phyloP scores from a whole-genome alignment of 2,113 vertebrate species.

The Mesoclemmys tuberculata region DNA sequence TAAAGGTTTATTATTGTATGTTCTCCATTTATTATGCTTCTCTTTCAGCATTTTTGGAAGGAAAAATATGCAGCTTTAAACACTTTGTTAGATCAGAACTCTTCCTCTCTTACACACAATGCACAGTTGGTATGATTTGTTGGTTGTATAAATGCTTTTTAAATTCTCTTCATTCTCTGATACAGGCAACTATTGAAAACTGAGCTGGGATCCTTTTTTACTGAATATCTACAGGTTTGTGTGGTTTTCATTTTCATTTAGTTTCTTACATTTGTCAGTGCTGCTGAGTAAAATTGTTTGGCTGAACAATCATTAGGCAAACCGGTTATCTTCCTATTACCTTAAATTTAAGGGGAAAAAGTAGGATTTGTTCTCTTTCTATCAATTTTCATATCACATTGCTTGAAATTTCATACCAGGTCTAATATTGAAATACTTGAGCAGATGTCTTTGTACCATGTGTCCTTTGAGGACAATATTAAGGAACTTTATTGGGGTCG shows the following conservation, averaged over 20 bases:
- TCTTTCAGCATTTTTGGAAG: neutral
- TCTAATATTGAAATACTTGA: neutral
- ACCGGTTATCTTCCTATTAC: neutral
- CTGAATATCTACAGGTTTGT: constrained; percentile 93
- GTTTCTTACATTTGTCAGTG: neutral
- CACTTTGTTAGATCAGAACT: neutral
- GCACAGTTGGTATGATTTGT: neutral
- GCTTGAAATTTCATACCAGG: neutral
- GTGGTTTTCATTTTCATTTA: neutral
- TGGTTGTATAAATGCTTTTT: constrained; percentile 18
- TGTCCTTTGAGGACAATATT: neutral
- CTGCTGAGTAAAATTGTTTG: neutral
- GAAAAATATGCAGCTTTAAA: neutral
- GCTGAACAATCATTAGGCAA: neutral
- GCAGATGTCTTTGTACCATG: neutral
- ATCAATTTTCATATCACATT: neutral
- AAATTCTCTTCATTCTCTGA: constrained; percentile 25
- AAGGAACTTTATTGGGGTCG: neutral
- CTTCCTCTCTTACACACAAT: neutral
- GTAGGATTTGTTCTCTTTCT: neutral
- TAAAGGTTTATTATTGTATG: neutral
- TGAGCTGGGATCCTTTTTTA: constrained; percentile 96
- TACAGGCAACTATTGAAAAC: constrained; percentile 95
- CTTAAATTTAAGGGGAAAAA: neutral
- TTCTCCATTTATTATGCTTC: neutral